Evolutionary conservation across 2,797 vertebrate species (phyloP), one percentile per base, ranked within the genome.

Genomic region (Bufotes viridis): DNA sequence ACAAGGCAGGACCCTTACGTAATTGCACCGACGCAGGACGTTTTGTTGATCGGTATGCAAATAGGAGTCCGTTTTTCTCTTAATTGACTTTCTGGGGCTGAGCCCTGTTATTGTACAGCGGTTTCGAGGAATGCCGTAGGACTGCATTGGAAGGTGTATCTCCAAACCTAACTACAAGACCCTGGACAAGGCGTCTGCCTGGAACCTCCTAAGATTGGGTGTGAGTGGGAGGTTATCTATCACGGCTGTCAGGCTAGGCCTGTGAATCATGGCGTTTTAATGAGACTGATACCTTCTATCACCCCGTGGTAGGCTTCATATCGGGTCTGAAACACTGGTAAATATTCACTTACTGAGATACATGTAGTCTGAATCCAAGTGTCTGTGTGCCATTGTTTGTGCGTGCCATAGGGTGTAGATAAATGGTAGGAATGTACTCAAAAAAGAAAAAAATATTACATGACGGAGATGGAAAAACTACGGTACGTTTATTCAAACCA

Each of bases 71-170:
- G 65, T 20, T 13, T 83, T 67, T 58, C 29, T n/a, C 69, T 75
- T 60, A 49, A 76, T 57, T 58, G 82, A 76, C 34, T 84, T 60
- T 74, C 51, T 84, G 53, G 53, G 82, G 13, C 55, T 67, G 70
- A 49, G 82, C 57, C 20, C 42, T 60, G 57, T 74, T 75, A 18
- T 84, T 84, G 55, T 84, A 49, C 29, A 14, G 20, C 20, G 70
- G 29, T 76, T n/a, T 20, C 22, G 70, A 76, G 82, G 83, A 89
- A 89, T 89, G 87, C 11, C 13, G 83, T 72, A n/a, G 2, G 78
- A 85, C 83, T 55, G 26, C 83, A 42, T 74, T 55, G n/a, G 49
- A 75, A 85, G 81, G 82, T 88, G 87, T 81, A 84, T 60, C 70
- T 65, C 58, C 61, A 63, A 78, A 82, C 60, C 13, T 67, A 53